These are phyloP conservation scores for Scaptomyza pallida DNA, from an alignment of 1,140 invertebrate genomes.

Conservation along the genomic window DNA sequence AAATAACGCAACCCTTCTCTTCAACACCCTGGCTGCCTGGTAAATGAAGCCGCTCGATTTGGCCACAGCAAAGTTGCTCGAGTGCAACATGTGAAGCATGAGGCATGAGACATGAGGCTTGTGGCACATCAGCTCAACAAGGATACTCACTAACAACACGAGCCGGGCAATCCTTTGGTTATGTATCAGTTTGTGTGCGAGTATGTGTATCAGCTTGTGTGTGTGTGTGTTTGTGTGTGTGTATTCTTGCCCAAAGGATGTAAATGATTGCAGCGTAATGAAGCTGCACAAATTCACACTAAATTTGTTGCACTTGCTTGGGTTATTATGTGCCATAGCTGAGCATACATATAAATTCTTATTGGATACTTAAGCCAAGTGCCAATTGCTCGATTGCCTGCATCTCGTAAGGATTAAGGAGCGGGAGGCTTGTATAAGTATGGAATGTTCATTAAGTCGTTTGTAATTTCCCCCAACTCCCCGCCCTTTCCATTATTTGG, in stretches of 20 bases:
- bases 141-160: constrained; percentile 10
- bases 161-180: constrained; percentile 23
- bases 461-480: no score
- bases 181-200: constrained; percentile 4
- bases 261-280: constrained; percentile 58
- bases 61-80: constrained; percentile 56
- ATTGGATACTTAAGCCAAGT: constrained; percentile 7
- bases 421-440: no score
- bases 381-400: constrained; percentile 11
- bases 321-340: constrained; percentile 9
- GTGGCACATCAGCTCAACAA: constrained; percentile 7
- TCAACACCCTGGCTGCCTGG: not conserved
- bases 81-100: constrained; percentile 56
- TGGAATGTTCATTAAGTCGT: no score
- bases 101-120: not conserved
- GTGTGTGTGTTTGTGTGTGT: no score
- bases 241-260: constrained; percentile 42
- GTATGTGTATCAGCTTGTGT: constrained; percentile 7
- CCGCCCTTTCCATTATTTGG: no score
- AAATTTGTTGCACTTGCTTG: constrained; percentile 30
- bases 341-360: not conserved
- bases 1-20: not conserved
- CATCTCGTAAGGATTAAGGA: no score
- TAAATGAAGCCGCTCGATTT: constrained; percentile 75
- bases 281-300: constrained; percentile 74